Evolutionary conservation across 2,888 invertebrate genomes (phyloP).

Genomic region (Xestia c-nigrum): DNA sequence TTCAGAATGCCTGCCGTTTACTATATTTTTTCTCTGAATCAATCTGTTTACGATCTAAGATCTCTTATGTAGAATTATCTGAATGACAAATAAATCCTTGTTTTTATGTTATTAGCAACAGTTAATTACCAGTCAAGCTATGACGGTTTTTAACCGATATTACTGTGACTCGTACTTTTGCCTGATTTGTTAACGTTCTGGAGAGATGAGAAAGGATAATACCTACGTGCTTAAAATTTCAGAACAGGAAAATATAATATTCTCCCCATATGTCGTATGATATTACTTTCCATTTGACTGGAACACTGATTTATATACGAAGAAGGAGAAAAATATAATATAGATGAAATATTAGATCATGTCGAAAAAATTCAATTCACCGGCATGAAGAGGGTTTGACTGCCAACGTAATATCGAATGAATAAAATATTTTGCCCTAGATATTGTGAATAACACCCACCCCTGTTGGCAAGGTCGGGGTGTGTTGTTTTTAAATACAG

Average conservation of each 20-base stretch:
- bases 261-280: background rate
- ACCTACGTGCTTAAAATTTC: background rate
- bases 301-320: conserved; percentile 15
- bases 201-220: background rate
- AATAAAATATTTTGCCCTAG: conserved; percentile 31
- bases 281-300: conserved; percentile 23
- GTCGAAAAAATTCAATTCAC: conserved; percentile 41
- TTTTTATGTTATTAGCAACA: background rate
- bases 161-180: background rate
- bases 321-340: conserved; percentile 30
- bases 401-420: conserved; percentile 13
- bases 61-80: background rate
- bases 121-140: background rate
- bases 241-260: background rate
- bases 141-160: background rate
- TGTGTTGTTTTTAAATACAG: background rate
- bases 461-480: background rate
- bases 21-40: background rate
- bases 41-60: background rate
- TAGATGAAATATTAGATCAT: conserved; percentile 27
- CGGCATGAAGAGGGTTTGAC: conserved; percentile 33
- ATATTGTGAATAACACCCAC: conserved; percentile 26
- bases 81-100: background rate
- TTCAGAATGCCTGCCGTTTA: background rate
- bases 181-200: background rate